A percentile compares a stretch with the other conserved stretches of the same genome.
Conservation (phyloP, 2,888 invertebrate species). For the Adelphocoris suturalis region DNA sequence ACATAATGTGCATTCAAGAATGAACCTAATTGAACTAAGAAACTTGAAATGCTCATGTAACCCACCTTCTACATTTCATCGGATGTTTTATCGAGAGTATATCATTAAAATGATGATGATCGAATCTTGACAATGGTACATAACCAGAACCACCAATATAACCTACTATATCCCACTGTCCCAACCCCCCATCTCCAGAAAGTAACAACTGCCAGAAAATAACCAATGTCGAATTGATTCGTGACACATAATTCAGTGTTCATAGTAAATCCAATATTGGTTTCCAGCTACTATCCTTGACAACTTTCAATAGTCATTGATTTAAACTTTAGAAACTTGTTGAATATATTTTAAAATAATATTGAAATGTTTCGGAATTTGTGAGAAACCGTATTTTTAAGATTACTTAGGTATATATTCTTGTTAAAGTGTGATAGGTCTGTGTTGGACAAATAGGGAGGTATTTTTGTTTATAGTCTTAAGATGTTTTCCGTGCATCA, state of each 20-base stretch:
- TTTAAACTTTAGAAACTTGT: neutral
- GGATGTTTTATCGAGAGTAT: neutral
- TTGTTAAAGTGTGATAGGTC: slow-evolving; percentile 28
- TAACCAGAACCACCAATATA: too few species aligned
- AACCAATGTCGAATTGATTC: too few species aligned
- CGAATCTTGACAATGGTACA: too few species aligned
- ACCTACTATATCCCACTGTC: too few species aligned
- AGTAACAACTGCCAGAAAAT: too few species aligned
- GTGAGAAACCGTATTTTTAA: neutral
- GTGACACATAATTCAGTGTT: too few species aligned
- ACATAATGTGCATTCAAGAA: too few species aligned
- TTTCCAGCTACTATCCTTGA: slow-evolving; percentile 11
- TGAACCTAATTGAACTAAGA: neutral
- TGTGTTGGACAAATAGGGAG: neutral
- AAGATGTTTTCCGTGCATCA: neutral
- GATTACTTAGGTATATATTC: neutral
- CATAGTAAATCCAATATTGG: neutral
- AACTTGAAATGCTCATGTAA: neutral
- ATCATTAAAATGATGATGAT: neutral
- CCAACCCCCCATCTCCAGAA: too few species aligned
- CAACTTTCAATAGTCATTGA: slow-evolving; percentile 32
- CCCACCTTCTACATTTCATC: neutral
- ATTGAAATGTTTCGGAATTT: neutral
- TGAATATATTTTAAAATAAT: slow-evolving; percentile 3
- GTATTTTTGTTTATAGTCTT: neutral